Evolutionary conservation across 2,113 vertebrate genomes (phyloP).

Genomic region (Vulpes ferrilata): DNA sequence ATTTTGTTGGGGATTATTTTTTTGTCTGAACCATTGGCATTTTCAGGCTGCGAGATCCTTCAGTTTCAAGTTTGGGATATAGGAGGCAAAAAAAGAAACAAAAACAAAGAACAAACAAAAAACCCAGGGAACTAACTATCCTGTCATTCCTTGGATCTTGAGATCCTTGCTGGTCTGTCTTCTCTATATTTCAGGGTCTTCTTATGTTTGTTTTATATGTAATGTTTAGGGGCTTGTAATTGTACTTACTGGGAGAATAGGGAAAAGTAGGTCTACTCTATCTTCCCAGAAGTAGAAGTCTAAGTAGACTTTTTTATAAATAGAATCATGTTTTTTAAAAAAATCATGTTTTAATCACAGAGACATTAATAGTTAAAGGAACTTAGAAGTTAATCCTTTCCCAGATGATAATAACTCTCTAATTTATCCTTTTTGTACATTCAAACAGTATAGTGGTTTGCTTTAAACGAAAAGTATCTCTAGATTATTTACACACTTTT

Average conservation of each 20-base stretch:
- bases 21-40: neutral
- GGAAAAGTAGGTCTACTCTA: neutral
- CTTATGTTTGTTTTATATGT: neutral
- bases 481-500: conserved; percentile 52
- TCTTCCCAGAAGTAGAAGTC: conserved; percentile 10
- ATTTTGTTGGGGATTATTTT: neutral
- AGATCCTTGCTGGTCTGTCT: neutral
- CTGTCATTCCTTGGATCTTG: neutral
- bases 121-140: neutral
- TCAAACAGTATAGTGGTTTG: conserved; percentile 47
- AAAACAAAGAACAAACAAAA: neutral
- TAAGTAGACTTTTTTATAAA: conserved; percentile 49
- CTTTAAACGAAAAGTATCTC: conserved; percentile 55
- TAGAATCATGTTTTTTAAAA: conserved; percentile 65
- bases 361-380: conserved; percentile 62
- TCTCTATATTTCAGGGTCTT: neutral
- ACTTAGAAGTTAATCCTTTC: conserved; percentile 52
- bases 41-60: neutral
- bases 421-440: conserved; percentile 52
- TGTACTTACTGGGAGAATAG: neutral
- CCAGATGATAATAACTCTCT: neutral
- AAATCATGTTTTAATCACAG: conserved; percentile 59
- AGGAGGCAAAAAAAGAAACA: neutral
- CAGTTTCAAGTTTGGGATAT: neutral
- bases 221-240: neutral